phyloP scores from a whole-genome alignment of 2,888 invertebrate species.

The Laothoe populi region DNA sequence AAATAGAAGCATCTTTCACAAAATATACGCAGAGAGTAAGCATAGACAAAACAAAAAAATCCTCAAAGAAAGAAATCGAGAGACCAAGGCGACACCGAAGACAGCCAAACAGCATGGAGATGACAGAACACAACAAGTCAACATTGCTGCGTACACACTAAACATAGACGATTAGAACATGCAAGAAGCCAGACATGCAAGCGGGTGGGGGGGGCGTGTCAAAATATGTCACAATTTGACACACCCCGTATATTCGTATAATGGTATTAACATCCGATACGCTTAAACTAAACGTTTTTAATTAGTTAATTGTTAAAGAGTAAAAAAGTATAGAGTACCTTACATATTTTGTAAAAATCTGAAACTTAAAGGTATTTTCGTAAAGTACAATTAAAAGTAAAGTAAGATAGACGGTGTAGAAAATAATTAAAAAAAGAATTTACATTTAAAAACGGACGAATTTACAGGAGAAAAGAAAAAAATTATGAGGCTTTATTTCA shows the following conservation, averaged over 20 bases:
- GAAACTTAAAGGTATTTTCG: slow-evolving; percentile 73
- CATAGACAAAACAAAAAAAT: slow-evolving; percentile 55
- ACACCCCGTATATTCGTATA: slow-evolving; percentile 45
- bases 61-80: slow-evolving; percentile 25
- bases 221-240: slow-evolving; percentile 53
- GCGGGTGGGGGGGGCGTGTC: slow-evolving; percentile 58
- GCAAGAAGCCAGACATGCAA: slow-evolving; percentile 71
- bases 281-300: slow-evolving; percentile 57
- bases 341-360: slow-evolving; percentile 73
- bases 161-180: slow-evolving; percentile 60
- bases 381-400: slow-evolving; percentile 58
- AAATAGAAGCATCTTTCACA: slow-evolving; percentile 39
- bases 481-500: slow-evolving; percentile 63
- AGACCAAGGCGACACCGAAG: slow-evolving; percentile 55
- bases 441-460: slow-evolving; percentile 59
- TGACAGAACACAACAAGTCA: slow-evolving; percentile 76
- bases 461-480: slow-evolving; percentile 54
- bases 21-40: slow-evolving; percentile 68
- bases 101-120: slow-evolving; percentile 70
- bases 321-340: slow-evolving; percentile 74
- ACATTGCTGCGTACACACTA: slow-evolving; percentile 60
- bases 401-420: slow-evolving; percentile 36
- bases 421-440: slow-evolving; percentile 48
- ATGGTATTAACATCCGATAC: slow-evolving; percentile 67
- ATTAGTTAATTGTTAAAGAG: slow-evolving; percentile 77